Conservation (phyloP, 2,113 vertebrate genomes). For the Tachuris rubrigastra region DNA sequence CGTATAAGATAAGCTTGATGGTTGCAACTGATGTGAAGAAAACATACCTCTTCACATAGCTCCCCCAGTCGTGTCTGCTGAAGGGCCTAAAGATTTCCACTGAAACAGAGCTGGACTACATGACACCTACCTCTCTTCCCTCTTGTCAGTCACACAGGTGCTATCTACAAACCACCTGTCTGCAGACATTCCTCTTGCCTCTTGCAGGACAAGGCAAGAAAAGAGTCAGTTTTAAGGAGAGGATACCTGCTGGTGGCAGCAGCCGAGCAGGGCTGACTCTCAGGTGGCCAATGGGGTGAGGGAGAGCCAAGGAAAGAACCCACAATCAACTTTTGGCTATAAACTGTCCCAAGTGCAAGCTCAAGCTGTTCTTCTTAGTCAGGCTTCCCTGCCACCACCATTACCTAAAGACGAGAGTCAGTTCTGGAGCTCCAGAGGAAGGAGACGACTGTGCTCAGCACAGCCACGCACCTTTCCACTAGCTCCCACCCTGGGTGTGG, state of each 20-base stretch:
- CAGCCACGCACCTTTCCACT: not conserved
- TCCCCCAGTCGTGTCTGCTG: not conserved
- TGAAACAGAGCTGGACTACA: not conserved
- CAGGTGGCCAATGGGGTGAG: not conserved
- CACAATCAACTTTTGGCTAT: not conserved
- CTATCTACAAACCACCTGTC: not conserved
- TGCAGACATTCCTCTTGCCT: not conserved
- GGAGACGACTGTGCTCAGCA: not conserved
- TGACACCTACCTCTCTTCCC: not conserved
- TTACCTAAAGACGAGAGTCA: not conserved
- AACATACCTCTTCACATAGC: not conserved
- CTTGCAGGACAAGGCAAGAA: not conserved
- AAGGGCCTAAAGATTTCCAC: not conserved
- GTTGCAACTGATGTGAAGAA: not conserved
- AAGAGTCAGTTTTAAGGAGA: not conserved
- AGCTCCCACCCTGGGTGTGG: not conserved
- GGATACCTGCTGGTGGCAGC: not conserved
- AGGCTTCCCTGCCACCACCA: not conserved
- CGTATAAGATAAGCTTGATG: not conserved
- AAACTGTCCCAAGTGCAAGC: not conserved
- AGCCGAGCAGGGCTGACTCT: not conserved
- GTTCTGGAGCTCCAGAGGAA: not conserved
- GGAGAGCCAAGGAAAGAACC: not conserved
- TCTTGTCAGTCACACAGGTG: not conserved
- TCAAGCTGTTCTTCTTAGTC: not conserved